A percentile compares a stretch with the other conserved stretches of the same genome.
These are phyloP conservation scores for Drosophila ustulata DNA, from an alignment of 2,888 invertebrate genomes.

Conservation along the genomic window DNA sequence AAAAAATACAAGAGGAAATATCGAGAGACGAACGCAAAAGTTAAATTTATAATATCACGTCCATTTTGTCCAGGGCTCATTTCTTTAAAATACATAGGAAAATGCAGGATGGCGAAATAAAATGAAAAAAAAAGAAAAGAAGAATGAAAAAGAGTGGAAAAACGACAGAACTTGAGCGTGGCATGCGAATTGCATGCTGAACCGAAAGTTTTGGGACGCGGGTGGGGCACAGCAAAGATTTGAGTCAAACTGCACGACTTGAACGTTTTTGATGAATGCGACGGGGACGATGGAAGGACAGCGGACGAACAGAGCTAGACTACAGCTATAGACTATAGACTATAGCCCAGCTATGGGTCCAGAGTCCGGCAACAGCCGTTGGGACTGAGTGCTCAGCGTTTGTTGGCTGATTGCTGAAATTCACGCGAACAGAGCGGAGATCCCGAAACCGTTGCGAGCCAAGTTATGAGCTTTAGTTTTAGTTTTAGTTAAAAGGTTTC, in stretches of 20 bases:
- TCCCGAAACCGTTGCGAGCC: conserved; percentile 26
- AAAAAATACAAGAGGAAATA: conserved; percentile 3
- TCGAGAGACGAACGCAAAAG: conserved; percentile 25
- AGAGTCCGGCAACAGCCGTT: conserved; percentile 33
- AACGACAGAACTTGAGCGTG: conserved; percentile 45
- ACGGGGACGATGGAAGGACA: conserved; percentile 32
- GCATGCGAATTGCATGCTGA: conserved; percentile 59
- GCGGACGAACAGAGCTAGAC: not conserved
- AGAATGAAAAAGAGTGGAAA: conserved; percentile 16
- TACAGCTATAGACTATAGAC: conserved; percentile 2
- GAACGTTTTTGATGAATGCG: conserved; percentile 77
- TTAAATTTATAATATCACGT: conserved; percentile 69
- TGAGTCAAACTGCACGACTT: conserved; percentile 68
- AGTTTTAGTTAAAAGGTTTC: conserved; percentile 76
- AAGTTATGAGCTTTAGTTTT: conserved; percentile 78
- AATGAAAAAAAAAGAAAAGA: not conserved
- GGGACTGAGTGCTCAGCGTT: conserved; percentile 42
- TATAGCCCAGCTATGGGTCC: not conserved
- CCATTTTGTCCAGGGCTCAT: conserved; percentile 32
- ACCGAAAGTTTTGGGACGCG: conserved; percentile 45
- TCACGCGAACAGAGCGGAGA: conserved; percentile 59
- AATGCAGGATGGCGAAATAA: conserved; percentile 12
- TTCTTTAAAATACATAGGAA: conserved; percentile 31
- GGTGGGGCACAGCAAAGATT: conserved; percentile 62
- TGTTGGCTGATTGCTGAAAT: conserved; percentile 71